A percentile compares a stretch with the other conserved stretches of the same genome.
Evolutionary conservation across 2,888 invertebrate species (phyloP).

Genomic region (Taphrorychus bicolor): DNA sequence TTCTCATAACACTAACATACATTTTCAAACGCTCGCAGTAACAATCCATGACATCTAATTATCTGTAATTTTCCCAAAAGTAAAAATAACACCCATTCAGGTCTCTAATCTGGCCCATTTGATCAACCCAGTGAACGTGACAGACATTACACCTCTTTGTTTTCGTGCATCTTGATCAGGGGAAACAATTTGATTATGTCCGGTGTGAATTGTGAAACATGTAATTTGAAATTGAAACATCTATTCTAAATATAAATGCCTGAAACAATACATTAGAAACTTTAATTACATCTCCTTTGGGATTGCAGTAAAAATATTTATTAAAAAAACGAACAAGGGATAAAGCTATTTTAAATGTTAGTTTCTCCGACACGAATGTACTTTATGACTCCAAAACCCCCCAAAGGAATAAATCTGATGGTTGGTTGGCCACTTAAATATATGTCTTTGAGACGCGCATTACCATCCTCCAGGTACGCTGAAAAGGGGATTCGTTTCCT

Average conservation of each 20-base stretch:
- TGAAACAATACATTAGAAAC: background rate
- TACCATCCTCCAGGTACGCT: slow-evolving; percentile 7
- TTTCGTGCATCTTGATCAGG: slow-evolving; percentile 14
- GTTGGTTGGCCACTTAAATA: background rate
- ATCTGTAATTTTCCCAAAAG: background rate
- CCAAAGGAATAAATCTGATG: background rate
- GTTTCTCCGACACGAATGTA: slow-evolving; percentile 12
- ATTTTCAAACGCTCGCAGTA: too few species aligned
- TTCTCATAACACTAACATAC: too few species aligned
- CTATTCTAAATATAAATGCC: background rate
- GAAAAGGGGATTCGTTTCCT: slow-evolving; percentile 46
- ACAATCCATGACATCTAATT: background rate
- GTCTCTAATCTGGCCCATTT: slow-evolving; percentile 14
- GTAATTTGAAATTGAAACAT: slow-evolving; percentile 1
- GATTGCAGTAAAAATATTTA: too few species aligned
- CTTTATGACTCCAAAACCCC: slow-evolving; percentile 11
- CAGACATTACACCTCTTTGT: slow-evolving; percentile 22
- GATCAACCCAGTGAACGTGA: slow-evolving; percentile 24
- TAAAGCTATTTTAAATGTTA: background rate
- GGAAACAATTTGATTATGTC: background rate
- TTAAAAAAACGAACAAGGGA: too few species aligned
- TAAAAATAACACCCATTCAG: background rate
- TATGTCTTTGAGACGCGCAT: slow-evolving; percentile 1
- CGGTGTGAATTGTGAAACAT: background rate
- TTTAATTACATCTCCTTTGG: background rate